Evolutionary conservation across 2,113 vertebrate species (phyloP), one percentile per base, ranked within the genome.

Genomic region (Gnathonemus longibarbis): DNA sequence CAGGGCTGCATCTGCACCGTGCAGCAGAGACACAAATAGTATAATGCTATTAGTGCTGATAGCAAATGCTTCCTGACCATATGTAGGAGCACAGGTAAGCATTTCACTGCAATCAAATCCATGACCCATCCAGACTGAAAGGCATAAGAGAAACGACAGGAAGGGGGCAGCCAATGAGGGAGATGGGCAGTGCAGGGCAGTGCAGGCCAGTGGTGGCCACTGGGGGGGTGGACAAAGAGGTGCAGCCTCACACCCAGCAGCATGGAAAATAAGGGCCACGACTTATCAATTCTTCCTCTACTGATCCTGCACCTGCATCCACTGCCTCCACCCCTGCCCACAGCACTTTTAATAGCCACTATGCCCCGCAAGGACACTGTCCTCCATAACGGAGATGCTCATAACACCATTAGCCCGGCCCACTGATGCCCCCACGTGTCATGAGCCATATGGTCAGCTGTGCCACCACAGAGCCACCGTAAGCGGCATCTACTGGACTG

Each of bases 291-390:
- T 24, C 15, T 13, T 17, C 15, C 87, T 21, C 17, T 24, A 24
- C 58, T 27, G 56, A 66, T n/a, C 24, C 8, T 9, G n/a, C 58
- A 11, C n/a, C 2, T 66, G 58, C n/a, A 53, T 45, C 83, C 50
- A 56, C 66, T 27, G 84, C 80, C 84, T 48, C 49, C 87, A 84
- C 88, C 74, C 88, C 84, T 48, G 58, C 88, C 88, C 86, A 88
- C 88, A 89, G 53, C 80, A 83, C 66, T 62, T 80, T 88, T 80
- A 48, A 83, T 90, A 90, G 88, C 89, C 90, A 90, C 84, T 91
- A 90, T 90, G 91, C 66, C 88, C 35, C 74, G 91, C 86, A 92
- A 31, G n/a, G 24, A 88, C 35, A 21, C 70, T 27, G 45, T 39
- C 24, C 21, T 27, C 49, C 66, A 91, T 42, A 17, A 77, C 66